A percentile compares a stretch with the other conserved stretches of the same genome.
Conservation (phyloP, 2,113 vertebrate species). For the Elephantulus edwardii region DNA sequence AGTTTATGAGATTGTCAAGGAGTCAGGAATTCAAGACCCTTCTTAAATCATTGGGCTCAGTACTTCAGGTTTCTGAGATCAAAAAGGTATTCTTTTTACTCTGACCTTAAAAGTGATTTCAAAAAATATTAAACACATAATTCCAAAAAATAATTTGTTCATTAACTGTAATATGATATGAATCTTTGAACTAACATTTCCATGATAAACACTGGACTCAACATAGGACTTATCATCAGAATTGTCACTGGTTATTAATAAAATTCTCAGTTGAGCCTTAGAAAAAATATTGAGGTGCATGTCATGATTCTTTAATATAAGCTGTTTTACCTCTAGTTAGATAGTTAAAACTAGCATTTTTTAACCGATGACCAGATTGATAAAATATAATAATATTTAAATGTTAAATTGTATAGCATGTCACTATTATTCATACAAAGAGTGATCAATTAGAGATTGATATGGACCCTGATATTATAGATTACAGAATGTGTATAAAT, state of each 20-base stretch:
- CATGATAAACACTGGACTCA: neutral
- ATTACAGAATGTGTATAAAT: too few species aligned
- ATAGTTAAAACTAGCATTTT: neutral
- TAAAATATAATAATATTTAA: conserved; percentile 24
- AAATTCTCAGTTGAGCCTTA: neutral
- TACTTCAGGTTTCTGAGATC: conserved; percentile 55
- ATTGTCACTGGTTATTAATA: neutral
- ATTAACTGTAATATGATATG: neutral
- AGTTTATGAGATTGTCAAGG: conserved; percentile 77
- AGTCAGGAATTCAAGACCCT: conserved; percentile 60
- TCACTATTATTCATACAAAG: neutral
- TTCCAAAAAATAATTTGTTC: neutral
- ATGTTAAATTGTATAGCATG: neutral
- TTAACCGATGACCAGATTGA: neutral
- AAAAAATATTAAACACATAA: conserved; percentile 75
- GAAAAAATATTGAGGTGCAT: neutral
- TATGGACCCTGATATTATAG: neutral
- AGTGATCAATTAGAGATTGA: neutral
- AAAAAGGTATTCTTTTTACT: conserved; percentile 63
- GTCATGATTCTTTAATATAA: neutral
- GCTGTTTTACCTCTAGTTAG: neutral
- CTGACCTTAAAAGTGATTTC: conserved; percentile 76
- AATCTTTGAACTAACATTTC: neutral
- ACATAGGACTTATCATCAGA: neutral
- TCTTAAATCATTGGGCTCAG: neutral